A percentile compares a stretch with the other conserved stretches of the same genome.
Evolutionary conservation across 2,113 vertebrate species (phyloP).

Genomic region (Eubucco bourcierii): DNA sequence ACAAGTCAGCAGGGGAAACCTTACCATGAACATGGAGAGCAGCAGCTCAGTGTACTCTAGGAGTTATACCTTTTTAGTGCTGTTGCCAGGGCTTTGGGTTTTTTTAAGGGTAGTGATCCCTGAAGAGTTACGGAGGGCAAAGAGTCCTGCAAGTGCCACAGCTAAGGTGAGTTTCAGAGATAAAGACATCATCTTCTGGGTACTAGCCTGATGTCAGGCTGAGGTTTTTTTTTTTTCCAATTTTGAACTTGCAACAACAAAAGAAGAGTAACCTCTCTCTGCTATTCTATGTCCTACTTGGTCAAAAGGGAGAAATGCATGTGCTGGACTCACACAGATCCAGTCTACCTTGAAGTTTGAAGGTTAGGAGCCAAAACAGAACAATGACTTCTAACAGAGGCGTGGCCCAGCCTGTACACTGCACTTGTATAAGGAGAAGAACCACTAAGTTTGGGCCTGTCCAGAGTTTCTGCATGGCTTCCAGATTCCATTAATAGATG

Average conservation of each 20-base stretch:
- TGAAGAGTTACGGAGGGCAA: background rate
- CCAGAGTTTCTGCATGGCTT: background rate
- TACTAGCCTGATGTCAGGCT: background rate
- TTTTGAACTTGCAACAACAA: background rate
- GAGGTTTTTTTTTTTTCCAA: background rate
- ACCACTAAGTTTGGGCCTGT: background rate
- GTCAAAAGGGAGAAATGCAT: background rate
- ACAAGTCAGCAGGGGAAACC: background rate
- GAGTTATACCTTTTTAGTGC: background rate
- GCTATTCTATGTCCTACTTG: background rate
- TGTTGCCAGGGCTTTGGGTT: background rate
- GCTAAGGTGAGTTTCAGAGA: background rate
- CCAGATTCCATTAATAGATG: slow-evolving; percentile 2
- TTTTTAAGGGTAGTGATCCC: background rate
- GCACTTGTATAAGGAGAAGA: background rate
- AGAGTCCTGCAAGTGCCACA: background rate
- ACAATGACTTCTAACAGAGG: background rate
- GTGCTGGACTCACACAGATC: background rate
- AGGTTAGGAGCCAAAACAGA: background rate
- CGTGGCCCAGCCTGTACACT: background rate
- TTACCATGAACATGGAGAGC: background rate
- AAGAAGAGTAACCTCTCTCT: accelerated
- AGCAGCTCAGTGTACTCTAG: background rate
- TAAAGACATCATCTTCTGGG: background rate
- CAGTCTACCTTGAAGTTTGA: background rate